A percentile compares a stretch with the other conserved stretches of the same genome.
phyloP scores from a whole-genome alignment of 1,140 invertebrate species.

The Bilobella aurantiaca region DNA sequence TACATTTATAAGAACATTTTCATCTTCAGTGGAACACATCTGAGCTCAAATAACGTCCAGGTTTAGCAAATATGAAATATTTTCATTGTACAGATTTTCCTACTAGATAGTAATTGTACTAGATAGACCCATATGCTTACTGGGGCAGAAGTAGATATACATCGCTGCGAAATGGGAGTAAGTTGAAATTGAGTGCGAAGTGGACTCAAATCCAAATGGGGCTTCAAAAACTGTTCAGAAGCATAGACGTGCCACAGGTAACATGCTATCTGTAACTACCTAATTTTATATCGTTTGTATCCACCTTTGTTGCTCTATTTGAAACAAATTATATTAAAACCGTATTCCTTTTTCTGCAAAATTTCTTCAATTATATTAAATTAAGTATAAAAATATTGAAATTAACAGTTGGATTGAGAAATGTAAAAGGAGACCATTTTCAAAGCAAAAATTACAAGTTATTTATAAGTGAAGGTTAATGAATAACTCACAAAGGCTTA shows the following conservation, averaged over 20 bases:
- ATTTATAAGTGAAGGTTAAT: too few species aligned
- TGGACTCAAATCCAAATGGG: constrained; percentile 72
- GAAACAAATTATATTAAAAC: constrained; percentile 31
- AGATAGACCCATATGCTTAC: constrained; percentile 76
- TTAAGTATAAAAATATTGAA: constrained; percentile 34
- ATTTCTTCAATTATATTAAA: constrained; percentile 32
- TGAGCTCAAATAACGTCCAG: not conserved
- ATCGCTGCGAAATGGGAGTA: constrained; percentile 73
- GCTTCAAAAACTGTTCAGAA: constrained; percentile 79
- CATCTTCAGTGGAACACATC: too few species aligned
- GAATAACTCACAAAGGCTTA: too few species aligned
- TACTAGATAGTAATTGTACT: too few species aligned
- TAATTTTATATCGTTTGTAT: not conserved
- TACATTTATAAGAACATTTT: too few species aligned
- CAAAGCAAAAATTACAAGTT: too few species aligned
- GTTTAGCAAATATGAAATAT: not conserved
- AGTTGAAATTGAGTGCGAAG: constrained; percentile 67
- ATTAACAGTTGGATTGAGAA: constrained; percentile 33
- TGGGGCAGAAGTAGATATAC: constrained; percentile 66
- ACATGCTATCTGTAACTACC: not conserved
- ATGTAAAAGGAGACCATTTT: too few species aligned
- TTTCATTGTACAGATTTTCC: constrained; percentile 37
- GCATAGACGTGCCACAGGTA: constrained; percentile 56
- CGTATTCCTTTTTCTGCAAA: too few species aligned
- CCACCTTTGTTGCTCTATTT: not conserved